Base-by-base conservation (phyloP, 2,113 vertebrate genomes). In the Bombycilla garrulus region DNA sequence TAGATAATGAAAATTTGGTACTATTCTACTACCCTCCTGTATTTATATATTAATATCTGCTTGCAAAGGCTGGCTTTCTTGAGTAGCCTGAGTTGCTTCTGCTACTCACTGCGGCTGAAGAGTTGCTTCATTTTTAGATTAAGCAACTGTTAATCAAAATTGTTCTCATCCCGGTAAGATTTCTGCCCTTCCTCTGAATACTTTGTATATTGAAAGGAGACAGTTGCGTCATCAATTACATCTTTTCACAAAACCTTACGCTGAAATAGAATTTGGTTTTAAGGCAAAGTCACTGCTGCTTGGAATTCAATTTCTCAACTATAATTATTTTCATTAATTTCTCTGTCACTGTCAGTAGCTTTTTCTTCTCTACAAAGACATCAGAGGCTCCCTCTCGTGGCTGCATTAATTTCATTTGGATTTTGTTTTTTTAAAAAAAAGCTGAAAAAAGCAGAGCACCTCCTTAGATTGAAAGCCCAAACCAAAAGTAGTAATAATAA, bases 251-350 rank as follows among this genome's bases (percentile, higher is more conserved):
- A 88, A 86, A 51, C 40, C 38, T 48, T 73, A 57, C n/a, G 22
- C 38, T 9, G 58, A 50, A 61, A 83, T 15, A 74, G 76, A 73
- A 71, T 58, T 72, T 86, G 65, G 36, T 92, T 33, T 90, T 81
- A 76, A 71, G 79, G 81, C 67, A 47, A 89, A 84, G 54, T 51
- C 53, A 38, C 64, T 72, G 69, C 74, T 93, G 70, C 72, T 91
- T 61, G 40, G 62, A 93, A 95, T 85, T 84, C 60, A 81, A 45
- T 95, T 92, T 56, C 81, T 95, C 50, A 67, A 12, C 61, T 64
- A 2, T 70, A 92, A 84, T 81, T 92, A 91, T 84, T 81, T 77
- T 79, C 79, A 88, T 87, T 84, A 94, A 94, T 97, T 92, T 86
- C 38, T 67, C 47, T 87, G 72, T 94, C 90, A 56, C n/a, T 91